These are phyloP conservation scores for Cheirogaleus major DNA, from an alignment of 2,797 vertebrate species.

Conservation along the genomic window DNA sequence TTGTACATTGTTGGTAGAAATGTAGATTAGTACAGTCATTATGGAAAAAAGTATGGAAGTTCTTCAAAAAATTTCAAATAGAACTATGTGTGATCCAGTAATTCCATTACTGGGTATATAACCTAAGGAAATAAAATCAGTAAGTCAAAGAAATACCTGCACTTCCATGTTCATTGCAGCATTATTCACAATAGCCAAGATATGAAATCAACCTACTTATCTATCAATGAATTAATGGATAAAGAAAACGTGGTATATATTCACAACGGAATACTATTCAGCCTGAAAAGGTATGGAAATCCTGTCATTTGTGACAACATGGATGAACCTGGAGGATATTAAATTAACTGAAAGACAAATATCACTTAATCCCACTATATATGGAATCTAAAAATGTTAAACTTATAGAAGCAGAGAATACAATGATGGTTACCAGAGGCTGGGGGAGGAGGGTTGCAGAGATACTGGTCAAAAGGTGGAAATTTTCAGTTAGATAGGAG, in stretches of 20 bases:
- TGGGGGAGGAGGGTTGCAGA: not conserved
- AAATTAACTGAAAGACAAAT: not conserved
- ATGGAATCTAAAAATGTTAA: not conserved
- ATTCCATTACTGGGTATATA: not conserved
- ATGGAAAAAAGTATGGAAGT: not conserved
- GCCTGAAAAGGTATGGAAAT: not conserved
- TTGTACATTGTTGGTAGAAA: not conserved
- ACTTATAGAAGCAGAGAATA: not conserved
- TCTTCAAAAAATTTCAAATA: not conserved
- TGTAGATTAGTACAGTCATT: not conserved
- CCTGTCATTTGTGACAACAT: not conserved
- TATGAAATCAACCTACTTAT: not conserved
- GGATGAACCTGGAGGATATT: not conserved
- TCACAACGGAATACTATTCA: not conserved
- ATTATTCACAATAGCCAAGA: not conserved
- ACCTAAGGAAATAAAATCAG: not conserved
- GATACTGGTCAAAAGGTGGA: not conserved
- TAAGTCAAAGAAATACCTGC: not conserved
- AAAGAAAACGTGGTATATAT: not conserved
- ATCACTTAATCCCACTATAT: not conserved
- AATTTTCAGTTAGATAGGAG: not conserved
- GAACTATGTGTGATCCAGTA: not conserved
- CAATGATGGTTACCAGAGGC: not conserved
- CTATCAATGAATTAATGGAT: not conserved
- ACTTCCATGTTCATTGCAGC: not conserved